Percentiles rank a stretch among this genome's conserved stretches.
These are phyloP conservation scores for Cheilosia vulpina DNA, from an alignment of 2,888 invertebrate species.

Conservation along the genomic window DNA sequence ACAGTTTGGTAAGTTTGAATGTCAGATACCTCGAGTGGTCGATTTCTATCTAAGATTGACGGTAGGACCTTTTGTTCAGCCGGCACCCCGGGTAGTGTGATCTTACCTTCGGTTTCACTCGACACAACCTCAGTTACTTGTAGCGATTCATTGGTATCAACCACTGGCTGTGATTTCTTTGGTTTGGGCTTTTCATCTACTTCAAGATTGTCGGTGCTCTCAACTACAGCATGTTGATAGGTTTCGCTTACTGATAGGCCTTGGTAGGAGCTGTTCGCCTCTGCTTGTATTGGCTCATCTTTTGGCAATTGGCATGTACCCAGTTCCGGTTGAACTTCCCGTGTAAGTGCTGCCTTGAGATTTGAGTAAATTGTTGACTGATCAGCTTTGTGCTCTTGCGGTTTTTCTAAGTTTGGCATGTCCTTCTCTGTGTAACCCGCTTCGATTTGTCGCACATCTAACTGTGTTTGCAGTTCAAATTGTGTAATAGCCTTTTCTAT, in stretches of 20 bases:
- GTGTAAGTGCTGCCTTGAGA: constrained; percentile 83
- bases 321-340: constrained; percentile 84
- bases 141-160: constrained; percentile 76
- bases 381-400: constrained; percentile 78
- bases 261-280: constrained; percentile 82
- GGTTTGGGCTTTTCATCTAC: constrained; percentile 63
- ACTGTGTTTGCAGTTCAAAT: constrained; percentile 84
- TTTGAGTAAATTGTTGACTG: constrained; percentile 80
- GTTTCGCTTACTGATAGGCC: constrained; percentile 79
- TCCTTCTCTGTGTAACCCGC: constrained; percentile 87
- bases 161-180: constrained; percentile 46
- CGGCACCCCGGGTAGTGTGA: constrained; percentile 53
- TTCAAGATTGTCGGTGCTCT: constrained; percentile 72
- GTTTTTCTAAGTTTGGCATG: constrained; percentile 81
- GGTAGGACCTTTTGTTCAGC: constrained; percentile 43
- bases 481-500: constrained; percentile 71
- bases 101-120: constrained; percentile 75
- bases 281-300: constrained; percentile 77
- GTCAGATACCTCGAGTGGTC: constrained; percentile 76
- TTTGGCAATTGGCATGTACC: constrained; percentile 80
- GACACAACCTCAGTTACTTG: constrained; percentile 78
- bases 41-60: constrained; percentile 71
- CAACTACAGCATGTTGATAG: constrained; percentile 77
- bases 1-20: constrained; percentile 77
- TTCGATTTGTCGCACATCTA: constrained; percentile 87